A percentile compares a stretch with the other conserved stretches of the same genome.
These are phyloP conservation scores for Dufourea novaeangliae DNA, from an alignment of 1,140 invertebrate genomes.

Conservation along the genomic window DNA sequence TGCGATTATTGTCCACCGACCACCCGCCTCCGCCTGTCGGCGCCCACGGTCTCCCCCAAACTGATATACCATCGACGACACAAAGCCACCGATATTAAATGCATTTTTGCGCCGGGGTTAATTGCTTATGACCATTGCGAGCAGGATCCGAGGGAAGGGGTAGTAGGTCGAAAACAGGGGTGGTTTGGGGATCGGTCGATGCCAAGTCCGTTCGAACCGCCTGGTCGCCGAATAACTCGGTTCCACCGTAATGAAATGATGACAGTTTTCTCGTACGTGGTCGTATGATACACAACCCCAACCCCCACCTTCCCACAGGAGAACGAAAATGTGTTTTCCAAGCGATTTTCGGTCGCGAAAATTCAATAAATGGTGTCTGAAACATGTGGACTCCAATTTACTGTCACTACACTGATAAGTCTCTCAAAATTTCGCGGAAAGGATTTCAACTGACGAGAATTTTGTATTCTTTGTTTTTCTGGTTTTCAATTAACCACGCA, in stretches of 20 bases:
- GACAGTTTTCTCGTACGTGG: constrained; percentile 19
- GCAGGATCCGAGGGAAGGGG: neutral
- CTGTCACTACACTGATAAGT: neutral
- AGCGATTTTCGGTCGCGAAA: neutral
- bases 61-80: neutral
- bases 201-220: constrained; percentile 8
- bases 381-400: neutral
- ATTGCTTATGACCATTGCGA: constrained; percentile 30
- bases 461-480: too few relatives aligned
- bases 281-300: neutral
- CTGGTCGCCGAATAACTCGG: constrained; percentile 30
- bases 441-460: too few relatives aligned
- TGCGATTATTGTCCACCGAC: constrained; percentile 39
- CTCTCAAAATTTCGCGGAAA: neutral
- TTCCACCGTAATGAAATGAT: constrained; percentile 32
- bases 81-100: neutral
- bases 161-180: too few relatives aligned
- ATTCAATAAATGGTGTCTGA: neutral
- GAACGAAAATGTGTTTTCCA: constrained; percentile 30
- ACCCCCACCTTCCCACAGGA: neutral
- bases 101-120: constrained; percentile 12
- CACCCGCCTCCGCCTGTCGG: neutral
- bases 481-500: too few relatives aligned
- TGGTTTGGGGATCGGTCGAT: neutral
- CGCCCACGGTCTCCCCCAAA: neutral